Base-by-base conservation (phyloP, 2,888 invertebrate species). In the Scelioninae gen. 1 region DNA sequence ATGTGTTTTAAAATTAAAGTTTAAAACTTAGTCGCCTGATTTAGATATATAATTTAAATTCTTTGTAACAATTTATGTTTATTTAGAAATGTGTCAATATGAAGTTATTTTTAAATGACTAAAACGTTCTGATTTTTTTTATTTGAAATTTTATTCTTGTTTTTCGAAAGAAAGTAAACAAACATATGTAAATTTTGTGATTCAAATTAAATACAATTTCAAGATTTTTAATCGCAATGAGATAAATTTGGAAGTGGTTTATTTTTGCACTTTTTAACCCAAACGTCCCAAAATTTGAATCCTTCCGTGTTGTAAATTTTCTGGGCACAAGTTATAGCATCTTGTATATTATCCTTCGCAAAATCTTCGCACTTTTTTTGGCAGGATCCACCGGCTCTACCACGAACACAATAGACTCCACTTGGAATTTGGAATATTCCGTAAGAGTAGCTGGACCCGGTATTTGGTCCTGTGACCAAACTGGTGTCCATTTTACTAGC, bases 361-460 rank as follows among this genome's bases (percentile, higher is more conserved):
- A 92, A 90, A 38, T 90, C 95, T 94, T 96, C 95, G 91, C 96
- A 96, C 88, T 94, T 95, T 88, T 94, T 94, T 86, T 94, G 94
- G 91, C 96, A 96, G 45, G 93, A 91, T 1, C 96, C 96, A 1
- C 96, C 95, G 82, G 93, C 93, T 47, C 94, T 93, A 9, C 94
- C 95, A 82, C 94, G 94, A 83, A 93, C 93, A 89, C 96, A 96
- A 94, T 95, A 96, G 47, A 95, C 95, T 85, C 93, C 94, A 90
- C 95, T 95, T 90, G 94, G 95, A 79, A 96, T 95, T 94, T 96
- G 95, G 55, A 93, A 93, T 53, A 91, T 72, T 0, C 92, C 92
- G 58, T 79, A 90, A 10, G 86, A 89, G 56, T 84, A 91, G 84
- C 91, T 91, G 34, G 91, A 88, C 0, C 87, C 86, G 32, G 86